A percentile compares a stretch with the other conserved stretches of the same genome.
Conservation (phyloP, 2,113 vertebrate genomes). For the Rhegmatorhina hoffmannsi region DNA sequence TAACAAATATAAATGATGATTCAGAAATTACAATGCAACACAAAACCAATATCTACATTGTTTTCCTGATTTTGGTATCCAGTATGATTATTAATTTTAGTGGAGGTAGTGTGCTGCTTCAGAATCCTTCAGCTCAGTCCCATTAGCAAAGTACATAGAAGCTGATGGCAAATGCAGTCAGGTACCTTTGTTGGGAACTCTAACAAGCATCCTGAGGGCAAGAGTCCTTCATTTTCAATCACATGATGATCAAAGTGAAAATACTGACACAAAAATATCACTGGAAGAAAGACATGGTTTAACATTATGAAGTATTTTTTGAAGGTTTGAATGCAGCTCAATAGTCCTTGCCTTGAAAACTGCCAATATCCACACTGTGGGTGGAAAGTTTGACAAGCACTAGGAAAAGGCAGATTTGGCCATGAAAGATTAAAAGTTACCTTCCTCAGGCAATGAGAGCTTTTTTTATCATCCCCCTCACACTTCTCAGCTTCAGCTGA, state of each 20-base stretch:
- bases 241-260: not conserved
- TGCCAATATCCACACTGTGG: not conserved
- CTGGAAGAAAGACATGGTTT: not conserved
- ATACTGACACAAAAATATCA: not conserved
- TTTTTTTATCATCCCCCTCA: not conserved
- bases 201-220: not conserved
- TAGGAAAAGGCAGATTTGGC: not conserved
- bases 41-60: not conserved
- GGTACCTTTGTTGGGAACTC: not conserved
- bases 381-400: not conserved
- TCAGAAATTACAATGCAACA: not conserved
- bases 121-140: not conserved
- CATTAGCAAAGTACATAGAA: not conserved
- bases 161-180: not conserved
- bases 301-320: not conserved
- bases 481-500: not conserved
- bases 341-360: not conserved
- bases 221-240: not conserved
- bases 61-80: not conserved
- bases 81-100: not conserved
- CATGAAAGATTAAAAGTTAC: not conserved
- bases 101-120: not conserved
- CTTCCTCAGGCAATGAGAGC: not conserved
- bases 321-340: not conserved
- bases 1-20: not conserved